Evolutionary conservation across 2,113 vertebrate genomes (phyloP).

Genomic region (Pycnonotus jocosus): DNA sequence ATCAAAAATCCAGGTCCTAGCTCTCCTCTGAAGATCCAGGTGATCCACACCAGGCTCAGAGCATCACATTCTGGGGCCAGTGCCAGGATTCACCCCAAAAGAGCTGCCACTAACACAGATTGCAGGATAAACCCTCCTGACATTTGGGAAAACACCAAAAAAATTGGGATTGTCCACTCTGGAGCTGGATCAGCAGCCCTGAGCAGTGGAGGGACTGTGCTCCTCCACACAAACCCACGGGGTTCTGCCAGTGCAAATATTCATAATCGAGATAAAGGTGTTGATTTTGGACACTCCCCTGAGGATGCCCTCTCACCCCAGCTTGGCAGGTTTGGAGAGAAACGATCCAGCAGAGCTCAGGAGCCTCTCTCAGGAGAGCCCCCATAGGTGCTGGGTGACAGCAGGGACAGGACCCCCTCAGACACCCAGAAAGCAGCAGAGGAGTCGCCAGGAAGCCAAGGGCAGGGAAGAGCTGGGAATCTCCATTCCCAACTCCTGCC

Average conservation of each 20-base stretch:
- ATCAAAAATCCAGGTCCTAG: neutral
- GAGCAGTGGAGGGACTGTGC: neutral
- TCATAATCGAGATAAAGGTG: conserved; percentile 9
- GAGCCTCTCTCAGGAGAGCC: neutral
- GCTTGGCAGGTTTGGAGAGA: neutral
- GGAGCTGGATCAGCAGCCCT: neutral
- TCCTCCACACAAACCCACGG: neutral
- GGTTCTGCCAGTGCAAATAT: conserved; percentile 32
- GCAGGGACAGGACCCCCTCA: neutral
- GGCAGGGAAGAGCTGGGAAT: neutral
- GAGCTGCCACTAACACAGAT: neutral
- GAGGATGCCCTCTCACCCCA: conserved; percentile 18
- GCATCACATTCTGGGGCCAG: neutral
- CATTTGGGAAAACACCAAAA: neutral
- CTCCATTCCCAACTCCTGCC: neutral
- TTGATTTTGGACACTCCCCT: conserved; percentile 37
- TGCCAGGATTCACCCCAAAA: neutral
- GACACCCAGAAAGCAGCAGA: neutral
- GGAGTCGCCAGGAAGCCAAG: neutral
- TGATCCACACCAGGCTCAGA: neutral
- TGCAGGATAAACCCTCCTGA: neutral
- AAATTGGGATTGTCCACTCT: neutral
- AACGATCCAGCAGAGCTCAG: neutral
- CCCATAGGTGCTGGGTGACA: neutral
- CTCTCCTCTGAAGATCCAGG: neutral